Evolutionary conservation across 2,113 vertebrate species (phyloP).

Genomic region (Pachypanchax playfairii): DNA sequence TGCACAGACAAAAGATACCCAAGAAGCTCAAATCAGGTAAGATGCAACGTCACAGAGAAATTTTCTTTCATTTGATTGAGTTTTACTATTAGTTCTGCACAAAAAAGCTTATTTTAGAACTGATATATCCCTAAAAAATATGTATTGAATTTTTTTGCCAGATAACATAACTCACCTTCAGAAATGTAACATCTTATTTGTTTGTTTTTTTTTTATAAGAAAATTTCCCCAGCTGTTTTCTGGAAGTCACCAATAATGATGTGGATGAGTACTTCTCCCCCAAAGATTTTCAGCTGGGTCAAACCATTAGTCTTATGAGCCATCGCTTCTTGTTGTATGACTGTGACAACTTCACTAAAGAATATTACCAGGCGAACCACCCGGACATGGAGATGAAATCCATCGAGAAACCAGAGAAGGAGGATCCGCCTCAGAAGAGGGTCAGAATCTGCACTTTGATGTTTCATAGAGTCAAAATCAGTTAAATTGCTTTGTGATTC

Average conservation of each 20-base stretch:
- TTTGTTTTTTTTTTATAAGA: conserved; percentile 69
- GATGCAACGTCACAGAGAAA: background rate
- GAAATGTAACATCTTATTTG: too few relatives aligned
- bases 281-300: conserved; percentile 88
- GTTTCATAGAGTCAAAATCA: too few relatives aligned
- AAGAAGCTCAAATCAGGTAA: conserved; percentile 78
- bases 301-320: conserved; percentile 82
- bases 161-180: too few relatives aligned
- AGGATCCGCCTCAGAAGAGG: conserved; percentile 1
- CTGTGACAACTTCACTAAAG: conserved; percentile 88
- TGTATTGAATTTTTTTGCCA: too few relatives aligned
- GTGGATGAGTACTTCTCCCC: conserved; percentile 89
- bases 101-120: background rate
- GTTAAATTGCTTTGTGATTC: background rate
- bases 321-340: conserved; percentile 89
- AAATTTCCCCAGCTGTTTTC: conserved; percentile 86
- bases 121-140: too few relatives aligned
- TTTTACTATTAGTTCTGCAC: too few relatives aligned
- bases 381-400: conserved; percentile 81
- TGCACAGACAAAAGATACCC: conserved; percentile 85
- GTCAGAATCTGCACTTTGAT: conserved; percentile 37
- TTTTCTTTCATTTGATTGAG: background rate
- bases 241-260: conserved; percentile 88
- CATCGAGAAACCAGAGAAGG: conserved; percentile 69
- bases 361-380: conserved; percentile 84